Conservation (phyloP, 2,797 vertebrate species). For the Atherinosoma microstoma region DNA sequence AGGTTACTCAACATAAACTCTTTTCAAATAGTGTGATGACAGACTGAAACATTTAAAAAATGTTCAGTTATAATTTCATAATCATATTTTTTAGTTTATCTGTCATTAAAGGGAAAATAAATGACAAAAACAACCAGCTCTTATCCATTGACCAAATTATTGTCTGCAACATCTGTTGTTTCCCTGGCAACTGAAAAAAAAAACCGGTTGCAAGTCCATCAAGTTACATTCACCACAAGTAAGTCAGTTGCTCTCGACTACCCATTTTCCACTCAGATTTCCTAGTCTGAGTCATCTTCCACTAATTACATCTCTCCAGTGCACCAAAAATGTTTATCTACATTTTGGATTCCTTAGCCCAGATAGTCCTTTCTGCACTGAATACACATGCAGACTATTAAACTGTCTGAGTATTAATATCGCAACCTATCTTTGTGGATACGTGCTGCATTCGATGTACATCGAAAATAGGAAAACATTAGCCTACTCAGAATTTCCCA, state of each 20-base stretch:
- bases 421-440: no score
- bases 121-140: neutral
- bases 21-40: no score
- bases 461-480: neutral
- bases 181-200: slow-evolving; percentile 34
- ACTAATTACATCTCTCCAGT: neutral
- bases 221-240: neutral
- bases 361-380: neutral
- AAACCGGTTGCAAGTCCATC: slow-evolving; percentile 6
- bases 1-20: no score
- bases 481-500: no score
- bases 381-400: no score
- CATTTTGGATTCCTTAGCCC: neutral
- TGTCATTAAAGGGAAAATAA: no score
- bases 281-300: slow-evolving; percentile 13
- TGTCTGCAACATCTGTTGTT: slow-evolving; percentile 23
- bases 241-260: slow-evolving; percentile 23
- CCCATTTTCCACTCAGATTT: slow-evolving; percentile 51
- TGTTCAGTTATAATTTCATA: no score
- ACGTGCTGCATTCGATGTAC: neutral
- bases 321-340: neutral
- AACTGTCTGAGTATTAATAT: no score
- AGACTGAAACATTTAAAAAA: no score
- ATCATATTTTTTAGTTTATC: no score
- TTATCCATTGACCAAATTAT: neutral